Evolutionary conservation across 2,113 vertebrate species (phyloP).

Genomic region (Saguinus imperator): DNA sequence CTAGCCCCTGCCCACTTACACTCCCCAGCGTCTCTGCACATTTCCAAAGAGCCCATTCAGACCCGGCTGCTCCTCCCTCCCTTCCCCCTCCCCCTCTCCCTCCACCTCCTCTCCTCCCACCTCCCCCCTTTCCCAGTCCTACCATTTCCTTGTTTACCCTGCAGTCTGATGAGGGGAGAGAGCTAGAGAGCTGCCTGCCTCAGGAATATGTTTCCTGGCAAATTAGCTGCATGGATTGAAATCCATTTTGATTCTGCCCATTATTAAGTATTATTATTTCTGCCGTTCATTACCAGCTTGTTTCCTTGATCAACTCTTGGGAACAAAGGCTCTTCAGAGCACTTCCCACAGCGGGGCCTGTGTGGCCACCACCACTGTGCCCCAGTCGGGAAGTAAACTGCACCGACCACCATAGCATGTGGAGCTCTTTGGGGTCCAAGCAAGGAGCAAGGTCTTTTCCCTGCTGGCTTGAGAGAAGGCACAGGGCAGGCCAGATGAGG

Average conservation of each 20-base stretch:
- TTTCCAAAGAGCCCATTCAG: neutral
- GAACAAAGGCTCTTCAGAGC: constrained; percentile 52
- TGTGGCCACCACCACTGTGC: neutral
- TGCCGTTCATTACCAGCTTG: constrained; percentile 65
- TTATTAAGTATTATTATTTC: constrained; percentile 77
- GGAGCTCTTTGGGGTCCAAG: neutral
- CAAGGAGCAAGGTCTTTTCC: neutral
- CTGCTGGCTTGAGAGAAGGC: neutral
- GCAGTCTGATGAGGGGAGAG: neutral
- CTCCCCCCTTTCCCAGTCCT: neutral
- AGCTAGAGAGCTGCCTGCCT: neutral
- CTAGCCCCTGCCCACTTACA: neutral
- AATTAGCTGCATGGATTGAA: constrained; percentile 68
- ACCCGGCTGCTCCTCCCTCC: neutral
- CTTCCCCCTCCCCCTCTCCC: no score
- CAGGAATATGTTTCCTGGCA: constrained; percentile 65
- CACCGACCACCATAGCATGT: no score
- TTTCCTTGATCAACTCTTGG: constrained; percentile 53
- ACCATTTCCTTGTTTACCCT: constrained; percentile 46
- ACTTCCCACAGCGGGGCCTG: neutral
- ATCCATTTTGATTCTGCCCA: constrained; percentile 65
- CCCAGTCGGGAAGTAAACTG: neutral
- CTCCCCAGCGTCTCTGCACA: neutral
- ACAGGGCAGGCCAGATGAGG: neutral
- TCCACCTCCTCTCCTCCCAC: no score